Evolutionary conservation across 2,797 vertebrate genomes (phyloP).

Genomic region (Oryzias dopingdopingensis): DNA sequence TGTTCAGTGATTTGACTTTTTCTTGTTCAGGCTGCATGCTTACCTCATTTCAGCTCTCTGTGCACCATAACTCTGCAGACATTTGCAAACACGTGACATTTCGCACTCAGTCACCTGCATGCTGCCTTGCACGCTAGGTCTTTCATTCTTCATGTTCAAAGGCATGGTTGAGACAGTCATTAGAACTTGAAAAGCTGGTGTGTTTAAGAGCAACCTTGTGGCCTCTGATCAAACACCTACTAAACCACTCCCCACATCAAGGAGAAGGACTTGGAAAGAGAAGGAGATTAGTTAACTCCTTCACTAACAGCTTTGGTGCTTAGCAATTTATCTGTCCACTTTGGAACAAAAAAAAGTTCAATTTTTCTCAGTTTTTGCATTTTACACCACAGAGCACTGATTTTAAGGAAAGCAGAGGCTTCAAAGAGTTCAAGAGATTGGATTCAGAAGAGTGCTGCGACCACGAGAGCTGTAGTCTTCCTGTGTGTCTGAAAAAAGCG

Average conservation of each 20-base stretch:
- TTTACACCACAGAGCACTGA: conserved; percentile 11
- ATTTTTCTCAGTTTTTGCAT: neutral
- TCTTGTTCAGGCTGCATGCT: neutral
- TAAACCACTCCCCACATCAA: conserved; percentile 59
- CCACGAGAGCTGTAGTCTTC: conserved; percentile 22
- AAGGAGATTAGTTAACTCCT: conserved; percentile 36
- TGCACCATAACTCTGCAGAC: neutral
- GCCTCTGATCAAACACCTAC: conserved; percentile 42
- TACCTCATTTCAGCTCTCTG: neutral
- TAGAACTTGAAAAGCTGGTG: conserved; percentile 24
- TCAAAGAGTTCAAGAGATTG: too few species aligned
- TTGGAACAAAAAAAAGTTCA: conserved; percentile 15
- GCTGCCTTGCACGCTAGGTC: conserved; percentile 21
- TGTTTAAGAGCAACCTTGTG: conserved; percentile 15
- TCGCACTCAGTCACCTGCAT: conserved; percentile 25
- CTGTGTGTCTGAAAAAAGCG: conserved; percentile 41
- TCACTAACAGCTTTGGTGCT: conserved; percentile 37
- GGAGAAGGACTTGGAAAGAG: conserved; percentile 23
- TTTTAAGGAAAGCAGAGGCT: conserved; percentile 25
- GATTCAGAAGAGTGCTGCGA: neutral
- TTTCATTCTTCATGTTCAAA: conserved; percentile 49
- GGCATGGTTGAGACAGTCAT: conserved; percentile 20
- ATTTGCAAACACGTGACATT: conserved; percentile 13
- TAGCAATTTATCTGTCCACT: conserved; percentile 39
- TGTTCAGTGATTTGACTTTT: too few species aligned